Evolutionary conservation across 2,888 invertebrate species (phyloP).

Genomic region (Agrotis exclamationis): DNA sequence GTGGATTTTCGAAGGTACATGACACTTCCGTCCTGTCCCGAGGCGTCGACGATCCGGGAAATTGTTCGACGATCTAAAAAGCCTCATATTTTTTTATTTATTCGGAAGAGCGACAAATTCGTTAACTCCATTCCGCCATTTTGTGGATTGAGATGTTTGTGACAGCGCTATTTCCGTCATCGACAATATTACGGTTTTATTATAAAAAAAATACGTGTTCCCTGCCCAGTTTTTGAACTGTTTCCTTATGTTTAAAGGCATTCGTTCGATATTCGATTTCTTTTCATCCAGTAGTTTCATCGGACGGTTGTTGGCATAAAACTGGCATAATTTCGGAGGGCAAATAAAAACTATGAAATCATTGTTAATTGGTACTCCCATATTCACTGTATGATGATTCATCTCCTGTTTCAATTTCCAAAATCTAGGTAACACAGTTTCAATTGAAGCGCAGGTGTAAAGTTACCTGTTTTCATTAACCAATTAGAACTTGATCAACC

Average conservation of each 20-base stretch:
- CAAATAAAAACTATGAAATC: slow-evolving; percentile 1
- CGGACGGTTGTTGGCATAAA: not conserved
- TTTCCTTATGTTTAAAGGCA: not conserved
- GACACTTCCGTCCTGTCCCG: slow-evolving; percentile 20
- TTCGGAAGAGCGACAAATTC: slow-evolving; percentile 52
- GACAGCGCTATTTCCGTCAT: slow-evolving; percentile 43
- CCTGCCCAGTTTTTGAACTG: not conserved
- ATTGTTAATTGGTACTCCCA: not conserved
- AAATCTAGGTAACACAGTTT: slow-evolving; percentile 17
- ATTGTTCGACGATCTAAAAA: slow-evolving; percentile 62
- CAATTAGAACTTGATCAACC: slow-evolving; percentile 35
- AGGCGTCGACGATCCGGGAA: slow-evolving; percentile 53
- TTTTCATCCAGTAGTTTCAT: not conserved
- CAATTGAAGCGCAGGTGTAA: slow-evolving; percentile 19
- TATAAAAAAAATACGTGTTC: not conserved
- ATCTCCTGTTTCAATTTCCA: not conserved
- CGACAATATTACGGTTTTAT: slow-evolving; percentile 12
- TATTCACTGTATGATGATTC: no score
- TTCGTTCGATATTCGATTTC: not conserved
- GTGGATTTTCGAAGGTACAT: slow-evolving; percentile 16
- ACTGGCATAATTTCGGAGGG: not conserved
- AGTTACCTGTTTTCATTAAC: slow-evolving; percentile 40
- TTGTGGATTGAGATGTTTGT: slow-evolving; percentile 28
- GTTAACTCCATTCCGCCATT: slow-evolving; percentile 42
- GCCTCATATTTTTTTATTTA: slow-evolving; percentile 57